These are phyloP conservation scores for Piaya cayana DNA, from an alignment of 2,113 vertebrate species.

Conservation along the genomic window DNA sequence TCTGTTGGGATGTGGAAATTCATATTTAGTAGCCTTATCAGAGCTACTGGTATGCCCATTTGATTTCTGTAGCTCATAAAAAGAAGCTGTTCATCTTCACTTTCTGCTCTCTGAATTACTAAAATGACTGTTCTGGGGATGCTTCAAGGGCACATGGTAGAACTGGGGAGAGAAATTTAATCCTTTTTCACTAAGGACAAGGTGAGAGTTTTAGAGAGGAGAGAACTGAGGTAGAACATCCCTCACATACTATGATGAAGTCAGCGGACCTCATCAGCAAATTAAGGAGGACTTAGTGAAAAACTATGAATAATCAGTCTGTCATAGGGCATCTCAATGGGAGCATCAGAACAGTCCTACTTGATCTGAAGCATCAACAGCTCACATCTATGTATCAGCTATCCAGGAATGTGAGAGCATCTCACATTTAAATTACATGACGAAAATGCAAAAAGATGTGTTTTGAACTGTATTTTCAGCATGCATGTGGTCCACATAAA, in stretches of 20 bases:
- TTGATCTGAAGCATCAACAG: not conserved
- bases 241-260: not conserved
- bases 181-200: not conserved
- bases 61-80: not conserved
- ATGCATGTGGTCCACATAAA: not conserved
- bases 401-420: not conserved
- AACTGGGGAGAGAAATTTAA: not conserved
- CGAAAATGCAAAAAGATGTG: not conserved
- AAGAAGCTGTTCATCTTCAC: not conserved
- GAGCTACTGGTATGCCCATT: not conserved
- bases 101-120: not conserved
- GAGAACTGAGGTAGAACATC: not conserved
- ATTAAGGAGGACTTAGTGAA: not conserved
- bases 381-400: not conserved
- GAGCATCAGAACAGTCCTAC: not conserved
- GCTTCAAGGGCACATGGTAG: not conserved
- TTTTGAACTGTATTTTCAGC: not conserved
- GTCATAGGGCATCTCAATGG: not conserved
- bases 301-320: not conserved
- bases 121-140: not conserved
- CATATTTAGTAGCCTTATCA: not conserved
- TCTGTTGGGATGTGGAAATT: not conserved
- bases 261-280: not conserved
- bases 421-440: not conserved
- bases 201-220: not conserved